Evolutionary conservation across 2,113 vertebrate genomes (phyloP), one percentile per base, ranked within the genome.

Genomic region (Chloebia gouldiae): DNA sequence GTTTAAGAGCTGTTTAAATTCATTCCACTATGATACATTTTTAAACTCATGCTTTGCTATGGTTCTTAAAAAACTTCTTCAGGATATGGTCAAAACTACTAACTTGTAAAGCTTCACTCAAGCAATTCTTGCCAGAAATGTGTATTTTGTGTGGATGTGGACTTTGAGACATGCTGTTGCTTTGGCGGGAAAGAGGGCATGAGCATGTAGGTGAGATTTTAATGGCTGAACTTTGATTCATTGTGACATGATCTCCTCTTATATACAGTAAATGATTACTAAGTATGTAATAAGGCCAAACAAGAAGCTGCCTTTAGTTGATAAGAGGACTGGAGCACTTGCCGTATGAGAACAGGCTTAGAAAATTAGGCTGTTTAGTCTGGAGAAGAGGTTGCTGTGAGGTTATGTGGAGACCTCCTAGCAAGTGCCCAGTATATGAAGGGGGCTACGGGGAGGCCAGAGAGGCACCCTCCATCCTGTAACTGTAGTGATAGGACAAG

Each of bases 371-470:
- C 25, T 61, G 18, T 28, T 42, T 12, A 33, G 13, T 22, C 31
- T 63, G 25, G 35, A 83, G 31, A 63, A 63, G 30, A 69, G 15
- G 14, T 86, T 59, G 22, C 53, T 51, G 17, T 44, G 72, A 60
- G 17, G 11, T 51, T 37, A 6, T 31, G 8, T 49, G 54, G 20
- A 39, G 28, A 20, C 23, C 37, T 65, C 59, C 11, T 28, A 37
- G 15, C 37, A 50, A n/a, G 19, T 33, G 28, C 24, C 60, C 15
- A 24, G 10, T 35, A 4, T 49, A 35, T 61, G 25, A 68, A 53
- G 24, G 17, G 9, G 13, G 5, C n/a, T 68, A 1, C 0, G 0
- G 14, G 40, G 19, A 42, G 35, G 54, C 9, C 9, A 4, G 31
- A 54, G 15, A 6, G 10, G 21, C 15, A 49, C 19, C 61, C 30